phyloP scores from a whole-genome alignment of 2,113 vertebrate genomes.

The Pelusios castaneus region DNA sequence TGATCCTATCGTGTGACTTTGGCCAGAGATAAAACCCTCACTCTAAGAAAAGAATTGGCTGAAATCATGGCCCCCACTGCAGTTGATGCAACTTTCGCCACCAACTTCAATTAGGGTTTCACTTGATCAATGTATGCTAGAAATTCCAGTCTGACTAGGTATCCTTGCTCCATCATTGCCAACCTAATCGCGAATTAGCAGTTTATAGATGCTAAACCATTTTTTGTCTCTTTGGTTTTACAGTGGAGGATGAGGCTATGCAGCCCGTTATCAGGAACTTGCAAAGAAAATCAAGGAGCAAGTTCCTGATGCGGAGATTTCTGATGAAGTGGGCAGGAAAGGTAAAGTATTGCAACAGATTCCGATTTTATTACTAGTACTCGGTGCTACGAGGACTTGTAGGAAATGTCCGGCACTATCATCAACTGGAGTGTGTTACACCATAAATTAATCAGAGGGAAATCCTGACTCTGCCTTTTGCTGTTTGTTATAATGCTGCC shows the following conservation, averaged over 20 bases:
- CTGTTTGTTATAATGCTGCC: not conserved
- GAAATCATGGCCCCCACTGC: not conserved
- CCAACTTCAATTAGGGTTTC: fast-evolving
- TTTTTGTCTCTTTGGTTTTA: not conserved
- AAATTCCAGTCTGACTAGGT: not conserved
- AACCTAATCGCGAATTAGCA: not conserved
- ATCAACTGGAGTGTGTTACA: not conserved
- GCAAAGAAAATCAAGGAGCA: conserved; percentile 16
- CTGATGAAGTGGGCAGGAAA: not conserved
- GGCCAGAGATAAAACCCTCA: not conserved
- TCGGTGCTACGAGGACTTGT: not conserved
- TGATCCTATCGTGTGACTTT: not conserved
- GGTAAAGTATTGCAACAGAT: not conserved
- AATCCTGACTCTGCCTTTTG: not conserved
- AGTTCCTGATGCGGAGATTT: conserved; percentile 49
- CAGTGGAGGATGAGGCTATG: conserved; percentile 63
- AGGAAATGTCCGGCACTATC: not conserved
- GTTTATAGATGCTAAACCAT: not conserved
- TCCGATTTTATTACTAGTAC: not conserved
- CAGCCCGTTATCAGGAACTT: conserved; percentile 34
- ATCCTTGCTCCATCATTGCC: not conserved
- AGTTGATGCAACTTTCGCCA: not conserved
- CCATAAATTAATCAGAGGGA: not conserved
- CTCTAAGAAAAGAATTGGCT: not conserved
- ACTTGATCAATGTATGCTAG: not conserved